These are phyloP conservation scores for Mongoloraphidia duomilia DNA, from an alignment of 2,888 invertebrate genomes.

Conservation along the genomic window DNA sequence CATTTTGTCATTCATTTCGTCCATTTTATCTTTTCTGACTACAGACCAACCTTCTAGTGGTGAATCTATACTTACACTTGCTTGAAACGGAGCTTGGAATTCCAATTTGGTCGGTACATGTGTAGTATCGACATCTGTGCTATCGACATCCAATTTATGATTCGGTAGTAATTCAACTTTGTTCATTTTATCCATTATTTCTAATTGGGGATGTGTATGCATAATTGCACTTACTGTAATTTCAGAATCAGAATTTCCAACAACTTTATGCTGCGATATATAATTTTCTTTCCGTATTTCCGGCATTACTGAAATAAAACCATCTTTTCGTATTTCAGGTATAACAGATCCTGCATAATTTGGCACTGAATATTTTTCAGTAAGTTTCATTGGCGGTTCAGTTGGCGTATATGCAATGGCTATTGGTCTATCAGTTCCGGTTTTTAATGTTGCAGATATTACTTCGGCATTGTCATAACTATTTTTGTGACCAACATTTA, in stretches of 20 bases:
- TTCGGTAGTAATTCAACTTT: slow-evolving; percentile 9
- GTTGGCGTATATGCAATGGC: slow-evolving; percentile 52
- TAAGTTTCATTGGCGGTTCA: slow-evolving; percentile 24
- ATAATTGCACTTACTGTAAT: slow-evolving; percentile 30
- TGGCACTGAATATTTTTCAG: slow-evolving; percentile 29
- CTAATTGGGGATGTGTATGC: slow-evolving; percentile 25
- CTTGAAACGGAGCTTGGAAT: slow-evolving; percentile 55
- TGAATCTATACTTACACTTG: slow-evolving; percentile 44
- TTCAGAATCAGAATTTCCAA: slow-evolving; percentile 20
- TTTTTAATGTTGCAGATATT: slow-evolving; percentile 28
- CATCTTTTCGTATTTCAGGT: slow-evolving; percentile 29
- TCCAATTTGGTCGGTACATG: slow-evolving; percentile 34
- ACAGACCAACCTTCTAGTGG: slow-evolving; percentile 49
- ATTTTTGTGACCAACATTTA: slow-evolving; percentile 23
- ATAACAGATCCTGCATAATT: slow-evolving; percentile 34
- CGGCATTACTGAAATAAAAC: too few species aligned
- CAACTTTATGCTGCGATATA: slow-evolving; percentile 1
- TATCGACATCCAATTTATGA: slow-evolving; percentile 12
- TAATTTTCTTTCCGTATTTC: not conserved
- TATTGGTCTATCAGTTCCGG: slow-evolving; percentile 41
- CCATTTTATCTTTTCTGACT: slow-evolving; percentile 24
- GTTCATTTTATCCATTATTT: not conserved
- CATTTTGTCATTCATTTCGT: slow-evolving; percentile 17
- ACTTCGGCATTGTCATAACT: slow-evolving; percentile 17
- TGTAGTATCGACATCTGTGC: slow-evolving; percentile 12